Base-by-base conservation (phyloP, 35 echinoderm and acorn worm genomes). In the Nesometra sesokonis region DNA sequence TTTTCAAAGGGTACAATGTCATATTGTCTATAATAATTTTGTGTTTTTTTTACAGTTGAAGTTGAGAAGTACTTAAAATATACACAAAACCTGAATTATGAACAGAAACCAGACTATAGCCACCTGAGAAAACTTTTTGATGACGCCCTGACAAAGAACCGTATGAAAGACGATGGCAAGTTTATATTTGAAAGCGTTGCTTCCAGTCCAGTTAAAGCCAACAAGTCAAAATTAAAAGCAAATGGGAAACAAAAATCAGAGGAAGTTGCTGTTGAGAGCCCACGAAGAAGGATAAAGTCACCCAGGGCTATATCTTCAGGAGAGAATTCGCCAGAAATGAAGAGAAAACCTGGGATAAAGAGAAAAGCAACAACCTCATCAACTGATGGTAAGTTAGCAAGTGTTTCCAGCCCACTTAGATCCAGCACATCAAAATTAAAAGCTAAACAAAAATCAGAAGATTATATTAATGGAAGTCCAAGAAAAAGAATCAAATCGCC, bases 51-150 rank as follows among this genome's bases (percentile, higher is more conserved):
- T 47, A 32, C 88, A 97, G 94, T 35, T 91, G 91, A 90, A 84
- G 83, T 97, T 32, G 82, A 83, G 35, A 87, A 93, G 32, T 93
- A 93, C 57, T 43, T 97, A n/a, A 80, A 91, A 46, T 88, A 97
- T 84, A 91, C 90, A 0, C 82, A 90, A 27, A 85, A 93, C 76
- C 37, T 97, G 35, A 36, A 46, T 5, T 97, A 97, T 76, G 79
- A 82, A 35, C 86, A 88, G 36, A 39, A 86, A 79, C 94, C 94
- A 79, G 86, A 97, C 79, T 97, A 97, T 84, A 82, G 78, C 15
- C 82, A 89, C 31, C 46, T 97, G 3, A 84, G 85, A 76, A 76
- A 77, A 32, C 38, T 93, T 0, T 97, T 93, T 37, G 81, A 86
- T 23, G 90, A 82, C 33, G 94, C 57, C 17, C 87, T 97, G 35